Evolutionary conservation across 2,797 vertebrate genomes (phyloP).

Genomic region (Tapera naevia): DNA sequence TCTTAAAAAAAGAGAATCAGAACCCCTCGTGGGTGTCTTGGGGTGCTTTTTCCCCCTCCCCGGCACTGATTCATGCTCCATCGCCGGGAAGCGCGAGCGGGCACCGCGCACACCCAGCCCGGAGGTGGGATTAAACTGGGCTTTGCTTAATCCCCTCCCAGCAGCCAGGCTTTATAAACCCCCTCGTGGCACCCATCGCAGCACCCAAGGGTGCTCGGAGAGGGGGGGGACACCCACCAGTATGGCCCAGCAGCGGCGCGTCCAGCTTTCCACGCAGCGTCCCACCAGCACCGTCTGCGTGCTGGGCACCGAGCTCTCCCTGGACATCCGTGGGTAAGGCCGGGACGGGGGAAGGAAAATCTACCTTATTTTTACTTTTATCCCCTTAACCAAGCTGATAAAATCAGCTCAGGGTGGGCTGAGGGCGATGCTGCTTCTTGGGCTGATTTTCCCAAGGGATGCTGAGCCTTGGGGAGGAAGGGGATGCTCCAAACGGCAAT

Average conservation of each 20-base stretch:
- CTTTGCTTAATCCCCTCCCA: conserved; percentile 42
- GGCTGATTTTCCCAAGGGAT: background rate
- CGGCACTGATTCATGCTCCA: background rate
- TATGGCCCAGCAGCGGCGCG: conserved; percentile 66
- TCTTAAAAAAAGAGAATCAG: background rate
- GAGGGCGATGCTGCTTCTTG: background rate
- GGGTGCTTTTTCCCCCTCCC: background rate
- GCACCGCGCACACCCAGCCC: background rate
- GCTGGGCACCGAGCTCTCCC: conserved; percentile 72
- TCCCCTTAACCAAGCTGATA: background rate
- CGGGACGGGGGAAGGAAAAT: background rate
- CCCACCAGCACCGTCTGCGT: conserved; percentile 66
- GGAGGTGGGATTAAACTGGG: conserved; percentile 11
- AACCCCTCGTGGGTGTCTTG: background rate
- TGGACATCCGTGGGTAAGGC: conserved; percentile 76
- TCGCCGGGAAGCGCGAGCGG: background rate
- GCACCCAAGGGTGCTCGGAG: background rate
- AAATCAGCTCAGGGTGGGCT: background rate
- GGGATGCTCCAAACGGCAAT: accelerated
- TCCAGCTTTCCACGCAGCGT: conserved; percentile 68
- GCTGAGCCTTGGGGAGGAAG: accelerated
- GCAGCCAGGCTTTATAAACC: conserved; percentile 13
- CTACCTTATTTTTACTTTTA: background rate
- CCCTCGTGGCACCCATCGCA: background rate
- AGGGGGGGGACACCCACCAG: background rate